These are phyloP conservation scores for Scaptomyza pallida DNA, from an alignment of 1,140 invertebrate species.

Conservation along the genomic window DNA sequence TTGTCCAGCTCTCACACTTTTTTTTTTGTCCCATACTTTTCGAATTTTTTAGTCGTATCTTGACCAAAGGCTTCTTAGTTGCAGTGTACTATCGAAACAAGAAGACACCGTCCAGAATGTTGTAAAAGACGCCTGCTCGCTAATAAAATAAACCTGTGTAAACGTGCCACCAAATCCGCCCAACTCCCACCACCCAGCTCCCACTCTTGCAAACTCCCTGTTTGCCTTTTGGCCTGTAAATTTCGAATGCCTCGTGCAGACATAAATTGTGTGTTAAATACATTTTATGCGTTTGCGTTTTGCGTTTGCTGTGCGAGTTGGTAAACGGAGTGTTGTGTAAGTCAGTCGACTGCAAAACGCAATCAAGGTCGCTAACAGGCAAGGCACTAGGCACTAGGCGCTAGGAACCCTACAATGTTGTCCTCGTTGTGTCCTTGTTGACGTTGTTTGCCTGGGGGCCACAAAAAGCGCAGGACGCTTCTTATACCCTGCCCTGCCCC, in stretches of 20 bases:
- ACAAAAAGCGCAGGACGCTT: constrained; percentile 13
- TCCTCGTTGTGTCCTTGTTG: constrained; percentile 52
- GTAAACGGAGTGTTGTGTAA: constrained; percentile 19
- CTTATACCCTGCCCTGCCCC: constrained; percentile 17
- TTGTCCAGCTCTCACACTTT: too few species aligned
- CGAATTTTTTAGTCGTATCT: too few species aligned
- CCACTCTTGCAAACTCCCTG: too few species aligned
- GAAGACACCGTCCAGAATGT: constrained; percentile 36
- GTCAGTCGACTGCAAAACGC: constrained; percentile 75
- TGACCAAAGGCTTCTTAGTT: too few species aligned
- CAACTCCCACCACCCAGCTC: background rate
- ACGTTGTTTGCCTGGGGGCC: constrained; percentile 61
- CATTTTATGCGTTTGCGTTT: constrained; percentile 74
- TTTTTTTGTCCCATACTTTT: too few species aligned
- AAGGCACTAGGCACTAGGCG: background rate
- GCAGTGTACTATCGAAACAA: background rate
- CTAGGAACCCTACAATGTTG: constrained; percentile 8
- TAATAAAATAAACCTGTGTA: constrained; percentile 75
- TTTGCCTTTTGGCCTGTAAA: constrained; percentile 68
- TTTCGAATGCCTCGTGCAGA: constrained; percentile 75
- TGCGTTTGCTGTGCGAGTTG: constrained; percentile 10
- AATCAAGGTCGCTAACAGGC: constrained; percentile 65
- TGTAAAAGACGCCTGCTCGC: constrained; percentile 23
- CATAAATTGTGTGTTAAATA: constrained; percentile 82
- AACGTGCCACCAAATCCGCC: constrained; percentile 44